phyloP scores from a whole-genome alignment of 1,140 invertebrate genomes.

The Hylaeus volcanicus region DNA sequence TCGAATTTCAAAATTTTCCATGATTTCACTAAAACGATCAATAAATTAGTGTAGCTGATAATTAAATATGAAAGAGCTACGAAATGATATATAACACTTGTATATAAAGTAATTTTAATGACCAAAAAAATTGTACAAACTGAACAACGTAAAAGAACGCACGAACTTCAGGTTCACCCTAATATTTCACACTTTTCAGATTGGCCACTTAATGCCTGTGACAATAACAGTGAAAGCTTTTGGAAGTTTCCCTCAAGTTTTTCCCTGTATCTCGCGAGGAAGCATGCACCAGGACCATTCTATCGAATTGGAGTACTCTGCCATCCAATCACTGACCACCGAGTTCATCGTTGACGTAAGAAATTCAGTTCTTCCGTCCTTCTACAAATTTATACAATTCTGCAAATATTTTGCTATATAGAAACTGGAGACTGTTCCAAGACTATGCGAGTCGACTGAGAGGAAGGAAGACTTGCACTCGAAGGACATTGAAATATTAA shows the following conservation, averaged over 20 bases:
- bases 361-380: background rate
- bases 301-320: constrained; percentile 60
- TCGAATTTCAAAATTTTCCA: too few relatives aligned
- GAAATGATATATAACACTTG: too few relatives aligned
- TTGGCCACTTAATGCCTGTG: constrained; percentile 69
- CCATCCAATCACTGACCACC: constrained; percentile 52
- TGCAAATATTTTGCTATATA: background rate
- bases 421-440: background rate
- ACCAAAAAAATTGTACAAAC: too few relatives aligned
- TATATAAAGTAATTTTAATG: too few relatives aligned
- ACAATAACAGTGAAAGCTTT: constrained; percentile 71
- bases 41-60: too few relatives aligned
- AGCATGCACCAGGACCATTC: constrained; percentile 52
- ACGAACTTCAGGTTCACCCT: too few relatives aligned
- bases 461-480: background rate
- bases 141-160: too few relatives aligned
- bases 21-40: too few relatives aligned
- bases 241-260: constrained; percentile 75
- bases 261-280: constrained; percentile 64
- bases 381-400: background rate
- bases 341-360: constrained; percentile 41
- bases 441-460: background rate
- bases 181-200: constrained; percentile 34
- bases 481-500: constrained; percentile 9
- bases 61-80: too few relatives aligned